Conservation (phyloP, 2,113 vertebrate genomes). For the Indicator maculatus region DNA sequence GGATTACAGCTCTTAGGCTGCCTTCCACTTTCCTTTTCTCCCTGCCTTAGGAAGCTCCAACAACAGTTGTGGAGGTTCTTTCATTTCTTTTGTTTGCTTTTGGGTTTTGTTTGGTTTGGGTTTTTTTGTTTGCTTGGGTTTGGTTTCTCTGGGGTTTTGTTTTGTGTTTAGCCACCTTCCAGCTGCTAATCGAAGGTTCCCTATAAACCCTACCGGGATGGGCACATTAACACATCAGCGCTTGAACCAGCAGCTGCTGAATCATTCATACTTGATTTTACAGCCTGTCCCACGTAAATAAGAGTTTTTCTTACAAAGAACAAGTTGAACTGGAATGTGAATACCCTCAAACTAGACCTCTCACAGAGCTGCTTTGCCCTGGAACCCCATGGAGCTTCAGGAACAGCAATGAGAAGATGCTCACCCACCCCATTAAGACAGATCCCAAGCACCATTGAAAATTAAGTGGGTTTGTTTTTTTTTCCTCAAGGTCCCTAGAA, state of each 20-base stretch:
- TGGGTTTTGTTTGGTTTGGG: no score
- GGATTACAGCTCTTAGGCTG: background rate
- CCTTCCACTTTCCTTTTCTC: background rate
- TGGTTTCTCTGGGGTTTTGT: no score
- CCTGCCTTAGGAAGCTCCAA: background rate
- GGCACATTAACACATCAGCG: background rate
- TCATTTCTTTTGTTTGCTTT: background rate
- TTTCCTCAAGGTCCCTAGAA: background rate
- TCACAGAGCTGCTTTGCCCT: background rate
- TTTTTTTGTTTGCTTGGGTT: background rate
- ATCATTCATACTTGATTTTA: background rate
- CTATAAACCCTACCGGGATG: no score
- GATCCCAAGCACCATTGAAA: background rate
- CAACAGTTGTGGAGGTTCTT: rapidly evolving
- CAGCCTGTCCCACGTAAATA: background rate
- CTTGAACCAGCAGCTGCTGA: background rate
- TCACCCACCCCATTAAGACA: background rate
- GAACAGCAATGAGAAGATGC: background rate
- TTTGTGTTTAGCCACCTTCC: no score
- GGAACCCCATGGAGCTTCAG: background rate
- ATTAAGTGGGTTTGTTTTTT: background rate
- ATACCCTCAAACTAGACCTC: background rate
- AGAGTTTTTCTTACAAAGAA: background rate
- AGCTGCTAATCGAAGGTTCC: no score
- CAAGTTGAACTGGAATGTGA: background rate